phyloP scores from a whole-genome alignment of 2,113 vertebrate species.

The Anguilla japonica region DNA sequence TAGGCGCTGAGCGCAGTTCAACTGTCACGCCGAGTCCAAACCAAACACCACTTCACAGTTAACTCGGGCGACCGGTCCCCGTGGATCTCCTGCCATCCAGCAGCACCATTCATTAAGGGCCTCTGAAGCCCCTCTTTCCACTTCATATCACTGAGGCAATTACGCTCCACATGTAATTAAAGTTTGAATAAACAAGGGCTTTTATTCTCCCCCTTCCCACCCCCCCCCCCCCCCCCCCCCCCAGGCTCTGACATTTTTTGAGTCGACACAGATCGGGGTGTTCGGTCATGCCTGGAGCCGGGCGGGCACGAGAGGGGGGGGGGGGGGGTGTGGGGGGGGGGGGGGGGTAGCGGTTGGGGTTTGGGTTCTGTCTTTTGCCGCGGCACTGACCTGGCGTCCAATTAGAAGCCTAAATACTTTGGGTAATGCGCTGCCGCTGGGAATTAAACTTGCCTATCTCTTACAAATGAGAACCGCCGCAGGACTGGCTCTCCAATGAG shows the following conservation, averaged over 20 bases:
- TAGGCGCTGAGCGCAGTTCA: slow-evolving; percentile 67
- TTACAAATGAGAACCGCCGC: slow-evolving; percentile 65
- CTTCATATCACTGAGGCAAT: slow-evolving; percentile 65
- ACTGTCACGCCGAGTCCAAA: slow-evolving; percentile 69
- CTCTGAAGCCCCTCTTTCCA: slow-evolving; percentile 63
- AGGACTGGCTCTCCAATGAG: slow-evolving; percentile 79
- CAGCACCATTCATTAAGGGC: slow-evolving; percentile 77
- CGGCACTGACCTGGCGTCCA: slow-evolving; percentile 60
- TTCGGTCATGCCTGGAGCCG: slow-evolving; percentile 24
- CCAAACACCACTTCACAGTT: slow-evolving; percentile 75
- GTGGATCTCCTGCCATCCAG: slow-evolving; percentile 67
- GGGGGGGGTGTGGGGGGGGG: neutral
- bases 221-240: slow-evolving; percentile 8
- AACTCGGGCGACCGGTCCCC: slow-evolving; percentile 78
- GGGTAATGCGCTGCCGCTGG: slow-evolving; percentile 68
- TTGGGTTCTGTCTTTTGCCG: slow-evolving; percentile 60
- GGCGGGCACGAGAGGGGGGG: neutral
- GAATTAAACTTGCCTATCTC: slow-evolving; percentile 62
- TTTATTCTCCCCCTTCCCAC: slow-evolving; percentile 9
- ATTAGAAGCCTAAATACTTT: slow-evolving; percentile 80
- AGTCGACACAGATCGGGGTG: slow-evolving; percentile 50
- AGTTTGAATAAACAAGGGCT: slow-evolving; percentile 75
- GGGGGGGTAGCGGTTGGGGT: neutral
- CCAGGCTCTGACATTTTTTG: slow-evolving; percentile 22
- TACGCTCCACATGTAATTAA: slow-evolving; percentile 75